Evolutionary conservation across 2,797 vertebrate genomes (phyloP).

Genomic region (Chaetodon trifasciatus): DNA sequence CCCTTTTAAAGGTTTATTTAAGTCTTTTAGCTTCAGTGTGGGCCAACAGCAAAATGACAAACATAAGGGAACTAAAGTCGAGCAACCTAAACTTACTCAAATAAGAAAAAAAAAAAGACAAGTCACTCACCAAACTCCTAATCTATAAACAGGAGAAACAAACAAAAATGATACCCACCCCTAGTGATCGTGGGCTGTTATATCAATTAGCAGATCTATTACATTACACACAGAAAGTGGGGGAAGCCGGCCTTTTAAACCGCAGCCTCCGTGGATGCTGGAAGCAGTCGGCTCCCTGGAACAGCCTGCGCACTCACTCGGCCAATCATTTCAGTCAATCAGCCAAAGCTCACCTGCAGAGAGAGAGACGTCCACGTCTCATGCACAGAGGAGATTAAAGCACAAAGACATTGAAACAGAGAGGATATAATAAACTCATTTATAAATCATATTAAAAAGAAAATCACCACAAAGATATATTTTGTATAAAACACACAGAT

Average conservation of each 20-base stretch:
- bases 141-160: neutral
- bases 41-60: neutral
- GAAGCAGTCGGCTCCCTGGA: too few species aligned
- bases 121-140: neutral
- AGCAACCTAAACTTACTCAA: neutral
- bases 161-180: neutral
- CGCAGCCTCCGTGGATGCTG: too few species aligned
- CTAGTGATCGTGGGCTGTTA: neutral
- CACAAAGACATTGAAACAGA: neutral
- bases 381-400: too few species aligned
- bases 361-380: too few species aligned
- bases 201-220: neutral
- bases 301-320: too few species aligned
- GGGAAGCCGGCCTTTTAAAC: too few species aligned
- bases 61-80: neutral
- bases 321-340: too few species aligned
- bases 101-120: neutral
- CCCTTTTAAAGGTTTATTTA: neutral
- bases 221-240: neutral
- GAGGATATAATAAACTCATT: conserved; percentile 21
- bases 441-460: conserved; percentile 40
- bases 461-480: neutral
- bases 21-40: neutral
- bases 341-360: too few species aligned
- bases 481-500: conserved; percentile 23